Conservation (phyloP, 2,797 vertebrate genomes). For the Siniperca obscura region DNA sequence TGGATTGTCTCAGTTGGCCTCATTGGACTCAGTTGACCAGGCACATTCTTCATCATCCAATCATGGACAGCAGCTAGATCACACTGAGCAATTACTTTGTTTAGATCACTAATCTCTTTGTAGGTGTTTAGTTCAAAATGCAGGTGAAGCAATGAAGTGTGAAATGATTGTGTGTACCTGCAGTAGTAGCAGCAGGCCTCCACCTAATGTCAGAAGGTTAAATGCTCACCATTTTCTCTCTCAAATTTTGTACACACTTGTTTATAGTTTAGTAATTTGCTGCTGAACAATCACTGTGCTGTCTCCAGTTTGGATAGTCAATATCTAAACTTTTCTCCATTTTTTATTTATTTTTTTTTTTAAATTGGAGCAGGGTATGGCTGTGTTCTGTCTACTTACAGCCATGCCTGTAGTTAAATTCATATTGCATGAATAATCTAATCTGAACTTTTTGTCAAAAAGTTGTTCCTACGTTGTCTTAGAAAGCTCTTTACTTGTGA, state of each 20-base stretch:
- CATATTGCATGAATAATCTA: not conserved
- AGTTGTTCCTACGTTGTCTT: not conserved
- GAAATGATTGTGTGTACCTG: slow-evolving; percentile 65
- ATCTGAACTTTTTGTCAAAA: too few species aligned
- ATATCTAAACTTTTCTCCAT: not conserved
- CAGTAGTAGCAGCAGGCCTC: slow-evolving; percentile 3
- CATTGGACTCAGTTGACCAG: slow-evolving; percentile 37
- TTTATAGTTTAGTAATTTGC: slow-evolving; percentile 19
- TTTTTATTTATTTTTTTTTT: not conserved
- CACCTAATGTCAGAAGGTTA: slow-evolving; percentile 7
- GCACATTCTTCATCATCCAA: slow-evolving; percentile 22
- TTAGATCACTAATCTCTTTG: slow-evolving; percentile 29
- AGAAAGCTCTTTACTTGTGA: too few species aligned
- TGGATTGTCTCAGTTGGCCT: slow-evolving; percentile 11
- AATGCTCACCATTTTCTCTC: slow-evolving; percentile 24
- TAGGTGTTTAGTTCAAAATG: slow-evolving; percentile 36
- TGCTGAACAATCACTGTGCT: not conserved
- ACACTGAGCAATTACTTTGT: slow-evolving; percentile 32
- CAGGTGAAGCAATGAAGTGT: slow-evolving; percentile 52
- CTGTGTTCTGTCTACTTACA: not conserved
- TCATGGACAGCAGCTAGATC: slow-evolving; percentile 24
- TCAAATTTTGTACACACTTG: not conserved
- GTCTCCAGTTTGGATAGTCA: not conserved
- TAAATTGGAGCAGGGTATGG: not conserved
- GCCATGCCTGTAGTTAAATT: not conserved